Evolutionary conservation across 2,113 vertebrate genomes (phyloP).

Genomic region (Edolisoma coerulescens): DNA sequence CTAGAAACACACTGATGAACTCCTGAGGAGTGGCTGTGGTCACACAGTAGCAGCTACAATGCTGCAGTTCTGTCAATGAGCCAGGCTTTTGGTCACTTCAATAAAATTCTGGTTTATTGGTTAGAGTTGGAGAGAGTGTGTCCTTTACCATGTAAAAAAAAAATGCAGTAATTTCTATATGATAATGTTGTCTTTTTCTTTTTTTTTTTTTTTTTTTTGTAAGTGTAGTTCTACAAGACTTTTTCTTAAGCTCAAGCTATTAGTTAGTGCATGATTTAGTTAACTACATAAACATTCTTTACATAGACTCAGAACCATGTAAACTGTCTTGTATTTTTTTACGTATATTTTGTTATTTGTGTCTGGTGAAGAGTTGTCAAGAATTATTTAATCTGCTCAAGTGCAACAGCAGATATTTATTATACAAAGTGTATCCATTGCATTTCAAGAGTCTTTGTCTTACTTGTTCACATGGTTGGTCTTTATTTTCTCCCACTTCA

Average conservation of each 20-base stretch:
- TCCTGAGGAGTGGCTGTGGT: background rate
- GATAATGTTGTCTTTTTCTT: background rate
- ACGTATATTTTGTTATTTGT: background rate
- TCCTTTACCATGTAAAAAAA: background rate
- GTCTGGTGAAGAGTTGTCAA: background rate
- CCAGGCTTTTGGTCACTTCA: background rate
- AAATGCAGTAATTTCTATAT: background rate
- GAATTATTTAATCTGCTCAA: background rate
- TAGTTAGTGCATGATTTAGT: background rate
- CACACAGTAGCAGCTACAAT: background rate
- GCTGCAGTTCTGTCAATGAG: background rate
- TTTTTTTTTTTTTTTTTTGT: too few relatives aligned
- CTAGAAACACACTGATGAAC: background rate
- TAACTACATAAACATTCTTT: background rate
- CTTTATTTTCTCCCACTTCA: background rate
- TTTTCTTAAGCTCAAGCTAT: background rate
- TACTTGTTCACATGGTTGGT: background rate
- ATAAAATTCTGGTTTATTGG: background rate
- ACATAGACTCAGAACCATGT: background rate
- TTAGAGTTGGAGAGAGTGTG: accelerated
- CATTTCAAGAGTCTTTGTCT: background rate
- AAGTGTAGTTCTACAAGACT: background rate
- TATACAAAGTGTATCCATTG: background rate
- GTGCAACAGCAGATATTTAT: background rate
- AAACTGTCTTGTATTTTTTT: background rate